These are phyloP conservation scores for Hypercompe scribonia DNA, from an alignment of 2,888 invertebrate genomes.

Conservation along the genomic window DNA sequence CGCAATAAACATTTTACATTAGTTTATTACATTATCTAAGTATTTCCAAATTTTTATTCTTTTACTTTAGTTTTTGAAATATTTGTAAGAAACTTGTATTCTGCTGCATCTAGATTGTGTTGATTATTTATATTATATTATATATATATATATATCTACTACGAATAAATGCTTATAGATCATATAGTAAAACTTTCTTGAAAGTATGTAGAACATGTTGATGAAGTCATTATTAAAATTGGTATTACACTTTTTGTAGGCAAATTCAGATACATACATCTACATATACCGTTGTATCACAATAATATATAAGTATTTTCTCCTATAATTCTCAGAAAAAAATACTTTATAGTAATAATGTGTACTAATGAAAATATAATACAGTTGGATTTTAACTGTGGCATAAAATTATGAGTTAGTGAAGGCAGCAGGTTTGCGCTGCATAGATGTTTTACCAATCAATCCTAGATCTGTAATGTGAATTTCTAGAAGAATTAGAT, in stretches of 20 bases:
- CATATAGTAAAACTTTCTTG: not conserved
- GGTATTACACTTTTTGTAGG: too few relatives aligned
- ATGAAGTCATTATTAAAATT: too few relatives aligned
- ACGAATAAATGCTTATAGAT: not conserved
- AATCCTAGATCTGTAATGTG: not conserved
- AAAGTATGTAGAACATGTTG: too few relatives aligned
- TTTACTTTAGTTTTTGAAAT: not conserved
- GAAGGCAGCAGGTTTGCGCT: not conserved
- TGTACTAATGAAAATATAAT: not conserved
- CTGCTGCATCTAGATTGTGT: not conserved
- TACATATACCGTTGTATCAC: not conserved
- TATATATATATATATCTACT: not conserved
- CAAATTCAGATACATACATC: not conserved
- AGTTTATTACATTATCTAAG: not conserved
- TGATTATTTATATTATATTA: not conserved
- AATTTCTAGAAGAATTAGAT: not conserved
- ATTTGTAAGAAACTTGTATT: not conserved
- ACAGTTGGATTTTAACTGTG: not conserved
- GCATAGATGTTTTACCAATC: not conserved
- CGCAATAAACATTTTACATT: not conserved
- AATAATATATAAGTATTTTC: not conserved
- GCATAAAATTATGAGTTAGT: too few relatives aligned
- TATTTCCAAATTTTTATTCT: not conserved
- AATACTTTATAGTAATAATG: not conserved
- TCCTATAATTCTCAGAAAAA: too few relatives aligned